Percentiles rank a stretch among this genome's conserved stretches.
Conservation (phyloP, 2,888 invertebrate genomes). For the Eristalis intricaria region DNA sequence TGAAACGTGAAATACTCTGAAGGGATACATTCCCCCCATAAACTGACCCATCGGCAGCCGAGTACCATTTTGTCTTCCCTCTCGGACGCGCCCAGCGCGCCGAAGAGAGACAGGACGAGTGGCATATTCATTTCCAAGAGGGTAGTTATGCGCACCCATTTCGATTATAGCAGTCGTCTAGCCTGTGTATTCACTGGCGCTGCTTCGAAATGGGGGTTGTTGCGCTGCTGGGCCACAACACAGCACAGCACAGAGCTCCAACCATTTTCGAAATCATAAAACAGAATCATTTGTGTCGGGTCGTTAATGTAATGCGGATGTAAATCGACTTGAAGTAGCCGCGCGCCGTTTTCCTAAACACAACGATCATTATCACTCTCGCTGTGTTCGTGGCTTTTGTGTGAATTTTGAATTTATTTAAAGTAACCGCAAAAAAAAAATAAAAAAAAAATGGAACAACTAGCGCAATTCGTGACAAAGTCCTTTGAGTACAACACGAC, state of each 20-base stretch:
- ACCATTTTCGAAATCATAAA: conserved; percentile 68
- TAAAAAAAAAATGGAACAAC: conserved; percentile 88
- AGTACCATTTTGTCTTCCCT: conserved; percentile 40
- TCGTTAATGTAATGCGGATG: conserved; percentile 70
- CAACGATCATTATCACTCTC: conserved; percentile 44
- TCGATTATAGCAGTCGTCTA: conserved; percentile 67
- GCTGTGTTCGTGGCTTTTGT: not conserved
- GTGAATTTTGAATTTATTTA: conserved; percentile 18
- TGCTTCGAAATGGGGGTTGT: conserved; percentile 30
- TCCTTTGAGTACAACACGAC: conserved; percentile 86
- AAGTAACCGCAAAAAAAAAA: not conserved
- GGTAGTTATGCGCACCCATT: conserved; percentile 71
- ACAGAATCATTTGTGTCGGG: conserved; percentile 68
- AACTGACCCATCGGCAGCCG: conserved; percentile 38
- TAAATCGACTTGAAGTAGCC: conserved; percentile 42
- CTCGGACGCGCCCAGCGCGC: conserved; percentile 30
- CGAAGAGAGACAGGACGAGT: conserved; percentile 43
- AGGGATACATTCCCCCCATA: conserved; percentile 3
- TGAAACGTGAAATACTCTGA: not conserved
- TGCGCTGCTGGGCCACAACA: not conserved
- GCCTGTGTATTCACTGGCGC: conserved; percentile 31
- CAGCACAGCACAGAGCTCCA: conserved; percentile 35
- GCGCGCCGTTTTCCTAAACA: conserved; percentile 49
- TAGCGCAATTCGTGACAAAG: conserved; percentile 95
- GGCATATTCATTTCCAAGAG: conserved; percentile 16